These are phyloP conservation scores for Gavialis gangeticus DNA, from an alignment of 2,113 vertebrate genomes.

Conservation along the genomic window DNA sequence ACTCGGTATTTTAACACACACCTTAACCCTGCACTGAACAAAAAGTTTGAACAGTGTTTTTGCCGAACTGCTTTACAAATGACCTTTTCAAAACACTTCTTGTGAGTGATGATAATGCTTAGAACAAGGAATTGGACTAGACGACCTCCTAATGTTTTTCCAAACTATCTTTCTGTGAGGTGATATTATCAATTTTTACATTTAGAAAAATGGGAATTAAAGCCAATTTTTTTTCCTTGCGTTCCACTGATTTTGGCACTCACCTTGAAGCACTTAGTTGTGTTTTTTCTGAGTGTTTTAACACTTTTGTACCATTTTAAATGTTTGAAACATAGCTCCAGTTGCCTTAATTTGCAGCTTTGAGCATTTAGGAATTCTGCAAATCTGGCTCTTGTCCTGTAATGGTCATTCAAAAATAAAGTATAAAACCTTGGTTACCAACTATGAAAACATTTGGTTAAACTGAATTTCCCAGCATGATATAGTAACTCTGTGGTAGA, in stretches of 20 bases:
- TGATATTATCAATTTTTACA: not conserved
- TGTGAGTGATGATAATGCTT: too few species aligned
- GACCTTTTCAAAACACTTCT: too few species aligned
- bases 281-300: not conserved
- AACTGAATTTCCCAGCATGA: not conserved
- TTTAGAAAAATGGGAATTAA: not conserved
- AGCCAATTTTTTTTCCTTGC: not conserved
- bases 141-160: too few species aligned
- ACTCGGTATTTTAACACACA: not conserved
- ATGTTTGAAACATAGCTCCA: too few species aligned
- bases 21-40: not conserved
- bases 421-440: not conserved
- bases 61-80: not conserved
- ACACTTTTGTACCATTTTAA: fast-evolving
- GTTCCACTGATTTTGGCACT: not conserved
- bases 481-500: not conserved
- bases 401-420: not conserved
- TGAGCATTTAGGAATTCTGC: not conserved
- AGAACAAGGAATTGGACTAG: too few species aligned
- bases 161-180: not conserved
- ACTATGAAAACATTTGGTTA: not conserved
- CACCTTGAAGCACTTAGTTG: not conserved
- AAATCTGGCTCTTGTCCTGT: fast-evolving
- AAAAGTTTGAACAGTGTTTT: too few species aligned
- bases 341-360: too few species aligned